Evolutionary conservation across 2,888 invertebrate genomes (phyloP).

Genomic region (Entomobrya proxima): DNA sequence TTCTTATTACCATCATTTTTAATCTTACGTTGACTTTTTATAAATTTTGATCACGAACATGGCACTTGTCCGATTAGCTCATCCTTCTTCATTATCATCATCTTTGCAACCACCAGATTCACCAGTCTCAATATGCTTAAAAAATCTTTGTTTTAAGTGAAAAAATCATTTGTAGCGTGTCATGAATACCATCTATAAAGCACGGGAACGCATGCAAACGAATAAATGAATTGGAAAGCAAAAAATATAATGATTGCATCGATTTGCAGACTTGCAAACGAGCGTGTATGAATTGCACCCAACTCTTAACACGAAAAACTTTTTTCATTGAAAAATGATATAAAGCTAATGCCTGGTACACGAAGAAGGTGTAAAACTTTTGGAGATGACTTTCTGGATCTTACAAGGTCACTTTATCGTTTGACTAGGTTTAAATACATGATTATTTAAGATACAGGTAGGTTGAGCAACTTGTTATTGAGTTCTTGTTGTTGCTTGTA

Average conservation of each 20-base stretch:
- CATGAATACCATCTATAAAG: neutral
- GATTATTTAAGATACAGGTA: neutral
- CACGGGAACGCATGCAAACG: neutral
- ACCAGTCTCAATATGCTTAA: neutral
- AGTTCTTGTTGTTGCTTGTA: neutral
- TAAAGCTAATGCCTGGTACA: neutral
- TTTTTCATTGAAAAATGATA: neutral
- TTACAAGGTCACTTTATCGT: slow-evolving; percentile 40
- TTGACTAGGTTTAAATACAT: neutral
- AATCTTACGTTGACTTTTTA: neutral
- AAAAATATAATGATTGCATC: neutral
- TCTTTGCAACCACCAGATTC: neutral
- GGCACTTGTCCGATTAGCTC: slow-evolving; percentile 30
- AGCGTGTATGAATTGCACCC: neutral
- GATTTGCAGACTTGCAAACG: neutral
- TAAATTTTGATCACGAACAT: slow-evolving; percentile 28
- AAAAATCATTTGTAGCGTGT: neutral
- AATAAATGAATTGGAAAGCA: neutral
- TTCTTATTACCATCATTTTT: neutral
- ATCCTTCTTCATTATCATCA: neutral
- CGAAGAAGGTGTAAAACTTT: neutral
- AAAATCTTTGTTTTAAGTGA: neutral
- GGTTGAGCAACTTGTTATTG: neutral
- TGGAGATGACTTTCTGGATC: slow-evolving; percentile 56
- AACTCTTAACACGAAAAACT: neutral